These are phyloP conservation scores for Steinernema feltiae DNA, from an alignment of 1,140 invertebrate species.

Conservation along the genomic window DNA sequence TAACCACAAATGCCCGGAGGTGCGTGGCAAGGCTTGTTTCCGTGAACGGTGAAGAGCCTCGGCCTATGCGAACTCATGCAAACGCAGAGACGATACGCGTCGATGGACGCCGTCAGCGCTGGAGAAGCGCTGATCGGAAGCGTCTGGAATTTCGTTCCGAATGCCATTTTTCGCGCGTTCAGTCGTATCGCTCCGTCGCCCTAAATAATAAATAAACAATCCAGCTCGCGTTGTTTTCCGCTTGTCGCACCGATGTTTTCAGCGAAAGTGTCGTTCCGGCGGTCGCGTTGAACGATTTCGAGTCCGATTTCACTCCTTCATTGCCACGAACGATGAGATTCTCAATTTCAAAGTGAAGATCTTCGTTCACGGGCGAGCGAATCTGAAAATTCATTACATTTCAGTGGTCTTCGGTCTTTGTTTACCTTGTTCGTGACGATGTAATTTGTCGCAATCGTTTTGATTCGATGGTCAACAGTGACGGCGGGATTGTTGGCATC, in stretches of 20 bases:
- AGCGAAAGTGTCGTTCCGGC: conserved; percentile 36
- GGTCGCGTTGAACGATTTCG: conserved; percentile 38
- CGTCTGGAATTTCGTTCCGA: conserved; percentile 36
- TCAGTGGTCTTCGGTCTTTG: neutral
- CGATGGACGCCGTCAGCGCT: conserved; percentile 48
- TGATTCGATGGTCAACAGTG: conserved; percentile 40
- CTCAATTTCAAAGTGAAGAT: conserved; percentile 38
- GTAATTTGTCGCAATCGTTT: conserved; percentile 36
- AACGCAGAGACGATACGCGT: conserved; percentile 46
- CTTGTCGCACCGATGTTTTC: conserved; percentile 41
- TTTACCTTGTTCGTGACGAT: conserved; percentile 48
- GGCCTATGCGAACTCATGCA: conserved; percentile 33
- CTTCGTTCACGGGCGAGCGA: conserved; percentile 42
- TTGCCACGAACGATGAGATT: conserved; percentile 45
- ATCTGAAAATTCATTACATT: conserved; percentile 29
- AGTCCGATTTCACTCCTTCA: conserved; percentile 43
- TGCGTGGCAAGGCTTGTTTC: conserved; percentile 45
- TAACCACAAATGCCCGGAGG: conserved; percentile 37
- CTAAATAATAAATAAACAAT: conserved; percentile 31
- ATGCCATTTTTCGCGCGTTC: conserved; percentile 20
- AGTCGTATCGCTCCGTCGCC: conserved; percentile 43
- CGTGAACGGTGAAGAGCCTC: conserved; percentile 46
- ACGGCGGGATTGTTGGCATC: conserved; percentile 41
- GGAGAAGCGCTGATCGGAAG: conserved; percentile 45
- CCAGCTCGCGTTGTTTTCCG: neutral